phyloP scores from a whole-genome alignment of 2,888 invertebrate species.

The Balanococcus diminutus region DNA sequence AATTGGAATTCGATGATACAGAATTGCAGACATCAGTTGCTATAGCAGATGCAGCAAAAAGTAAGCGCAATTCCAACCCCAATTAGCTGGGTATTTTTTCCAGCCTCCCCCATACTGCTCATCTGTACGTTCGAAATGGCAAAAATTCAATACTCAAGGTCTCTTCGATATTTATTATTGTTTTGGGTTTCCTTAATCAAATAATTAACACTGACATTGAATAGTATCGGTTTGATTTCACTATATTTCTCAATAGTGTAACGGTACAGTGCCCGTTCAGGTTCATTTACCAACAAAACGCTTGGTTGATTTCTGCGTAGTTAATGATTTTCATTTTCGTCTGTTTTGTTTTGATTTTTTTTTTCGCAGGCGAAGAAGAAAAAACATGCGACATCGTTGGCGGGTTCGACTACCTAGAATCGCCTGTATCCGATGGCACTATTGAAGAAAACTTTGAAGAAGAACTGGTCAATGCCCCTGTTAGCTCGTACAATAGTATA shows the following conservation, averaged over 20 bases:
- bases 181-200: background rate
- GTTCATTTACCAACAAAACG: background rate
- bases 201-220: conserved; percentile 26
- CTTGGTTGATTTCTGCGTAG: background rate
- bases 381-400: conserved; percentile 41
- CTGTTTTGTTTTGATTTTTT: background rate
- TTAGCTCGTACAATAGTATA: conserved; percentile 48
- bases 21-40: conserved; percentile 76
- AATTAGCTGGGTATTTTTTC: background rate
- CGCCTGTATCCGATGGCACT: conserved; percentile 82
- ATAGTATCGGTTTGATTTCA: background rate
- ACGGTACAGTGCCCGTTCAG: conserved; percentile 13
- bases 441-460: conserved; percentile 92
- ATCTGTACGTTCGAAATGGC: background rate
- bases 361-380: conserved; percentile 46
- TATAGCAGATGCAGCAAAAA: conserved; percentile 68
- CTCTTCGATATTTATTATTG: background rate
- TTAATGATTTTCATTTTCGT: background rate
- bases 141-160: background rate
- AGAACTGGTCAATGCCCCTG: conserved; percentile 74
- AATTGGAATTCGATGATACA: conserved; percentile 94
- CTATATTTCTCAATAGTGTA: background rate
- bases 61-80: background rate
- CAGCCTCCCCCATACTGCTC: background rate
- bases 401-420: conserved; percentile 66